Conservation (phyloP, 2,113 vertebrate genomes). For the Sinocyclocheilus grahami region DNA sequence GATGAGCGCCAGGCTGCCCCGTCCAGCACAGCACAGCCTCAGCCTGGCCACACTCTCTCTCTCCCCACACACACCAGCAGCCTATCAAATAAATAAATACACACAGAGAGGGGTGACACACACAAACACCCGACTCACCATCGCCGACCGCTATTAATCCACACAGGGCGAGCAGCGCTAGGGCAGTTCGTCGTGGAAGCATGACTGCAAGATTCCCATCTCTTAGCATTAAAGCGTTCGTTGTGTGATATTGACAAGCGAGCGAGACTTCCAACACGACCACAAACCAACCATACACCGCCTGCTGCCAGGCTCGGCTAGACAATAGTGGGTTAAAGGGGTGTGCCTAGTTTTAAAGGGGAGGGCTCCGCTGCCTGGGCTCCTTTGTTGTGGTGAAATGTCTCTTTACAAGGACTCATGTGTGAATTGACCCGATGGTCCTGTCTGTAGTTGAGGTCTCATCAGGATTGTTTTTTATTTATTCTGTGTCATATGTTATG, state of each 20-base stretch:
- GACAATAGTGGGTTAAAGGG: slow-evolving; percentile 72
- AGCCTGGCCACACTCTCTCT: slow-evolving; percentile 43
- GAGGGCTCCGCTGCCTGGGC: slow-evolving; percentile 56
- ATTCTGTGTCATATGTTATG: neutral
- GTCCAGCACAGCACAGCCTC: slow-evolving; percentile 56
- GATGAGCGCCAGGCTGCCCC: slow-evolving; percentile 72
- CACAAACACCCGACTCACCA: slow-evolving; percentile 68
- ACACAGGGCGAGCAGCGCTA: slow-evolving; percentile 67
- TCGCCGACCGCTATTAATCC: slow-evolving; percentile 66
- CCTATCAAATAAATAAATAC: slow-evolving; percentile 58
- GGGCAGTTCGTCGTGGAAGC: slow-evolving; percentile 67
- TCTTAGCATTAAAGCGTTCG: slow-evolving; percentile 69
- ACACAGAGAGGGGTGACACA: slow-evolving; percentile 65
- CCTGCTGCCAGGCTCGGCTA: slow-evolving; percentile 53
- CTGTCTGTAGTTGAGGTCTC: slow-evolving; percentile 2
- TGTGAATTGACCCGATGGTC: slow-evolving; percentile 8
- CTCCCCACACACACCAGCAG: slow-evolving; percentile 39
- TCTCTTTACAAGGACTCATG: slow-evolving; percentile 30
- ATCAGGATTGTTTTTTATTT: neutral
- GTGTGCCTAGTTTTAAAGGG: slow-evolving; percentile 70
- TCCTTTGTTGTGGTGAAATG: slow-evolving; percentile 57
- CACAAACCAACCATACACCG: slow-evolving; percentile 66
- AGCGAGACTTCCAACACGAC: slow-evolving; percentile 68
- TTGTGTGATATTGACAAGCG: slow-evolving; percentile 68
- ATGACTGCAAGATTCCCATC: slow-evolving; percentile 77